These are phyloP conservation scores for Herpailurus yagouaroundi DNA, from an alignment of 2,113 vertebrate species.

Conservation along the genomic window DNA sequence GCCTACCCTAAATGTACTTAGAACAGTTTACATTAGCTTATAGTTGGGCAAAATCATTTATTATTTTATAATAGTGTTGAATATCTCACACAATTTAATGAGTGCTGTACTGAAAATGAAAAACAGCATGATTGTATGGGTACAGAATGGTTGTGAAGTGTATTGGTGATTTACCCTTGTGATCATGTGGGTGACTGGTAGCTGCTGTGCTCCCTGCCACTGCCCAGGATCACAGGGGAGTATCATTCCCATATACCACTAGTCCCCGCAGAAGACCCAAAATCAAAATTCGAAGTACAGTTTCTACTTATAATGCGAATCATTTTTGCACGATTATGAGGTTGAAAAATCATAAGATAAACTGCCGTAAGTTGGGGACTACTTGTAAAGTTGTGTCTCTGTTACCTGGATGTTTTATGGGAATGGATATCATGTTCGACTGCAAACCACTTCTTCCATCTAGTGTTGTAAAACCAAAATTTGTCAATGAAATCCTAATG, in stretches of 20 bases:
- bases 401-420: neutral
- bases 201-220: too few species aligned
- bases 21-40: neutral
- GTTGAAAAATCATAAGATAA: neutral
- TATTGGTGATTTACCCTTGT: too few species aligned
- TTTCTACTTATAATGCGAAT: neutral
- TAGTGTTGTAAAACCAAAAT: neutral
- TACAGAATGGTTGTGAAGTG: neutral
- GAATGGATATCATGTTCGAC: neutral
- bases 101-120: neutral
- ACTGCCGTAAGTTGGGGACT: neutral
- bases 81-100: neutral
- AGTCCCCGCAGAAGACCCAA: too few species aligned
- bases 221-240: too few species aligned
- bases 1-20: neutral
- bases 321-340: neutral
- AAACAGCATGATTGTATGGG: neutral
- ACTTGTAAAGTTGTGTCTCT: neutral
- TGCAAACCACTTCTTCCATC: neutral
- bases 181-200: too few species aligned
- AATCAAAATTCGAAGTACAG: neutral
- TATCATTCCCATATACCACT: too few species aligned
- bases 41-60: neutral
- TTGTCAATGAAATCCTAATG: neutral
- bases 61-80: neutral